These are phyloP conservation scores for Tribolium madens DNA, from an alignment of 1,140 invertebrate genomes.

Conservation along the genomic window DNA sequence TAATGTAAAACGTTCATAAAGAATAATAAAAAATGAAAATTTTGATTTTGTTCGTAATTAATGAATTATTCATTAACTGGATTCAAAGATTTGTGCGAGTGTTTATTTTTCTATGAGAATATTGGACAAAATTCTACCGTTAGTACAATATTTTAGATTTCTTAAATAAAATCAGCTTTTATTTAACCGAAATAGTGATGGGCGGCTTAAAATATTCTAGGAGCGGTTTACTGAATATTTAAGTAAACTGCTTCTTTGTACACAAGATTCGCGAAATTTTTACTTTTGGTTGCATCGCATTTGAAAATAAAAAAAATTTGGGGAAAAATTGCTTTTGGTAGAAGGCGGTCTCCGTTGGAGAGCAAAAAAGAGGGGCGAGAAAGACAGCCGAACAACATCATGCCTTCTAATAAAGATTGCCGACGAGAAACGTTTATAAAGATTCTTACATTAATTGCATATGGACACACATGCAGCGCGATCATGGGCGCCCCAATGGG, in stretches of 20 bases:
- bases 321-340: not conserved
- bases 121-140: not conserved
- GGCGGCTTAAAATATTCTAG: constrained; percentile 33
- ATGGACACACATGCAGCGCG: constrained; percentile 51
- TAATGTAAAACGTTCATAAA: constrained; percentile 23
- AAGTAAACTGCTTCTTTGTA: constrained; percentile 29
- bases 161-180: constrained; percentile 24
- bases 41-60: constrained; percentile 30
- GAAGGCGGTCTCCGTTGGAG: constrained; percentile 19
- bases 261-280: constrained; percentile 1
- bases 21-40: constrained; percentile 29
- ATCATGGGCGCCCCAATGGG: constrained; percentile 32
- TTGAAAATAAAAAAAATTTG: too few species aligned
- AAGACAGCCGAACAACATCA: constrained; percentile 45
- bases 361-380: constrained; percentile 24
- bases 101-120: too few species aligned
- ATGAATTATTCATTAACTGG: constrained; percentile 16
- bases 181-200: constrained; percentile 29
- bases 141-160: constrained; percentile 37
- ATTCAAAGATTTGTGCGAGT: too few species aligned
- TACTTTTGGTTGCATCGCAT: not conserved
- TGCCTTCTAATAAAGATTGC: constrained; percentile 52
- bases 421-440: constrained; percentile 50
- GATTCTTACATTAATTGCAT: constrained; percentile 52
- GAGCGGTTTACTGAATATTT: constrained; percentile 33